phyloP scores from a whole-genome alignment of 1,140 invertebrate species.

The Potamilus streckersoni region DNA sequence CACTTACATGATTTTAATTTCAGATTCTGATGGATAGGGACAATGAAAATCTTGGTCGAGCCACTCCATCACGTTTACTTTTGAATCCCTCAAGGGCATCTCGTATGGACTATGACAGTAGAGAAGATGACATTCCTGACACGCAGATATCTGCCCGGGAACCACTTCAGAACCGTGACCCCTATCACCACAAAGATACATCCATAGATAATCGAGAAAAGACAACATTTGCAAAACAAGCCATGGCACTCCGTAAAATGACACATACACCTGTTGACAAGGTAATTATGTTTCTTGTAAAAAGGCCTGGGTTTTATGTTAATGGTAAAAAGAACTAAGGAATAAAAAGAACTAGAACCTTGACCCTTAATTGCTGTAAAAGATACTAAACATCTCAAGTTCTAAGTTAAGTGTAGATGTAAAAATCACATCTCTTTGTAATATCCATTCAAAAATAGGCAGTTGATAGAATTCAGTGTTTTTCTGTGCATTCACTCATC shows the following conservation, averaged over 20 bases:
- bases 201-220: constrained; percentile 32
- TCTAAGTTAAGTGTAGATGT: no score
- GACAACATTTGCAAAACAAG: constrained; percentile 38
- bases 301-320: no score
- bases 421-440: no score
- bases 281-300: constrained; percentile 25
- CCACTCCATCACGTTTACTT: constrained; percentile 39
- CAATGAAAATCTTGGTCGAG: constrained; percentile 42
- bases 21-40: constrained; percentile 39
- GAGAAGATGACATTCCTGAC: constrained; percentile 33
- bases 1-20: constrained; percentile 3
- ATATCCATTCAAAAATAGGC: no score
- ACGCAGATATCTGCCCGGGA: constrained; percentile 45
- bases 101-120: constrained; percentile 37
- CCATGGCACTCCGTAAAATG: constrained; percentile 40
- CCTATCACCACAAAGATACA: constrained; percentile 30
- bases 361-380: no score
- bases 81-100: constrained; percentile 43
- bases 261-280: constrained; percentile 54
- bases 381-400: no score
- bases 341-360: no score
- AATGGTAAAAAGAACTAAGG: no score
- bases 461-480: no score
- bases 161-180: constrained; percentile 38
- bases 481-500: no score